Conservation (phyloP, 2,797 vertebrate species). For the Rhodeus uyekii region DNA sequence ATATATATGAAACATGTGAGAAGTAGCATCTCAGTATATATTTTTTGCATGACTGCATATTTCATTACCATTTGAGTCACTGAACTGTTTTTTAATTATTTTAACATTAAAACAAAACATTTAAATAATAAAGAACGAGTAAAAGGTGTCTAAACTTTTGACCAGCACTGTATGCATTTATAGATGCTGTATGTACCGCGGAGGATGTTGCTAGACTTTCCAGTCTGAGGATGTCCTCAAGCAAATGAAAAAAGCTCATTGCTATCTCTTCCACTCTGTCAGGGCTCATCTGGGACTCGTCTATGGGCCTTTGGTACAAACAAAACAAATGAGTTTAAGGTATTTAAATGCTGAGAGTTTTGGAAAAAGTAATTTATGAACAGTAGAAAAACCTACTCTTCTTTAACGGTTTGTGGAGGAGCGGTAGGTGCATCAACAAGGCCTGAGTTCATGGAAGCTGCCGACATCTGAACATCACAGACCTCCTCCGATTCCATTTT, state of each 20-base stretch:
- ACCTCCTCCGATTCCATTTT: slow-evolving; percentile 90
- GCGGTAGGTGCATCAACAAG: slow-evolving; percentile 80
- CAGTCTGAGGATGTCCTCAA: slow-evolving; percentile 86
- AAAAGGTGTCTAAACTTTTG: not conserved
- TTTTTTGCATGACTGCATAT: not conserved
- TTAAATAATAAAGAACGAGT: not conserved
- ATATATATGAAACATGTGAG: not conserved
- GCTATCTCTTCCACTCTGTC: slow-evolving; percentile 90
- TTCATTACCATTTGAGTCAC: not conserved
- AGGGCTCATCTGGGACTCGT: slow-evolving; percentile 86
- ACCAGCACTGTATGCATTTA: not conserved
- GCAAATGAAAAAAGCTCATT: slow-evolving; percentile 90
- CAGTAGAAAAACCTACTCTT: slow-evolving; percentile 84
- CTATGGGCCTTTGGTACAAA: slow-evolving; percentile 79
- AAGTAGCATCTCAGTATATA: not conserved
- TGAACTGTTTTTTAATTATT: not conserved
- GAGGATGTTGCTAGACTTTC: slow-evolving; percentile 84
- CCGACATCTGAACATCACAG: slow-evolving; percentile 78
- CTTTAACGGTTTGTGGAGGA: slow-evolving; percentile 84
- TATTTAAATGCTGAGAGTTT: slow-evolving; percentile 53
- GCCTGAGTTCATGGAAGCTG: slow-evolving; percentile 69
- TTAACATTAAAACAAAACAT: not conserved
- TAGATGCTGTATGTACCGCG: slow-evolving; percentile 72
- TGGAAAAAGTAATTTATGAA: slow-evolving; percentile 54
- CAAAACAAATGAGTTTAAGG: not conserved